Evolutionary conservation across 1,140 invertebrate species (phyloP), one percentile per base, ranked within the genome.

Genomic region (Geopemphigus sp.): DNA sequence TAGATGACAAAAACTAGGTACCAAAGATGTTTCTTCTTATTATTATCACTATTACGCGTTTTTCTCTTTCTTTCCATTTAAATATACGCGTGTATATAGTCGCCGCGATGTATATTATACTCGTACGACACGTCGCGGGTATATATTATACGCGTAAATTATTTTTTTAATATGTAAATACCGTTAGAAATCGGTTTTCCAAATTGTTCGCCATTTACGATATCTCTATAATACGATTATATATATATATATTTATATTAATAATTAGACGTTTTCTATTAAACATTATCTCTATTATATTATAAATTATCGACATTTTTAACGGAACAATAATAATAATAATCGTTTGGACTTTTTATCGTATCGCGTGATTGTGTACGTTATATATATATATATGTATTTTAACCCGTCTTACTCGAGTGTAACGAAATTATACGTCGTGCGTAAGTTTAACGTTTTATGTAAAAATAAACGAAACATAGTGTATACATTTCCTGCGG

Each of bases 331-430:
- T 17, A 19, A 17, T 12, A 59, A 59, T 0, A 15, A 61, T 17
- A 64, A 39, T 50, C 50, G 66, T 68, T 68, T 68, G 66, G 24
- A 68, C 50, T 68, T 68, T 68, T 22, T 6, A 24, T 68, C 45
- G 45, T 66, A 66, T 66, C 32, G 64, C 47, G 45, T 68, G 66
- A 68, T 68, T 26, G n/a, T 68, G 66, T 68, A 68, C n/a, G n/a
- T 39, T 8, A 50, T 8, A 8, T 45, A 24, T 57, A 57, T 22
- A n/a, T n/a, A n/a, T n/a, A n/a, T n/a, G n/a, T 54, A 66, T 45
- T 45, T 47, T n/a, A 47, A 66, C n/a, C n/a, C 12, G 64, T 66
- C 45, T 66, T 66, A 66, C 19, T 39, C 63, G 39, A 24, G 39
- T 47, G 64, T 66, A 66, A 68, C 39, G 63, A 39, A 39, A 66